Evolutionary conservation across 2,113 vertebrate genomes (phyloP).

Genomic region (Callionymus lyra): DNA sequence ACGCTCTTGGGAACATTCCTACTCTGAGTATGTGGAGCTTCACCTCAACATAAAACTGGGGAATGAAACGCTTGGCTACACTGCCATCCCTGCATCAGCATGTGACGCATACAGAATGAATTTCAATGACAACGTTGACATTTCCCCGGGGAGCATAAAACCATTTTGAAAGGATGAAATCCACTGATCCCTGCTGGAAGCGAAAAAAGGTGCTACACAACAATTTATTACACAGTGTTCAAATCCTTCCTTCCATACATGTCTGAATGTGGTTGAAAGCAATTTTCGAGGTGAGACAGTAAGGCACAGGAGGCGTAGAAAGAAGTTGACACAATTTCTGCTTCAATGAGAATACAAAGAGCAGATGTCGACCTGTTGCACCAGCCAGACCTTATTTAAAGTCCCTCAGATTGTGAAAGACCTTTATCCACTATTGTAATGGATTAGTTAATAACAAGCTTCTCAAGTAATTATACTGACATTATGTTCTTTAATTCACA

Average conservation of each 20-base stretch:
- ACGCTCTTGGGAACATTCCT: conserved; percentile 44
- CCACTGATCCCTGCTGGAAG: conserved; percentile 32
- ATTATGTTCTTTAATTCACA: no score
- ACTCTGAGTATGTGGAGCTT: conserved; percentile 24
- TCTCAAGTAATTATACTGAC: no score
- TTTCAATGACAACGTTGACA: conserved; percentile 54
- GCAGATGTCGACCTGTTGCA: no score
- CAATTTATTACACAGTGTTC: conserved; percentile 28
- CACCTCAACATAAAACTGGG: conserved; percentile 37
- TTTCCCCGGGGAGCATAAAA: conserved; percentile 36
- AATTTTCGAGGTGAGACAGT: conserved; percentile 3
- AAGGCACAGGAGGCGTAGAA: conserved; percentile 1
- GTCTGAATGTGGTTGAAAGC: conserved; percentile 14
- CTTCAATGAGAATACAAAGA: no score
- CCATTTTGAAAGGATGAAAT: conserved; percentile 32
- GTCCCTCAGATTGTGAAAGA: no score
- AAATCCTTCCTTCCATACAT: conserved; percentile 29
- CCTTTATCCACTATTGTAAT: no score
- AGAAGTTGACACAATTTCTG: no score
- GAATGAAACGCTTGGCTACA: conserved; percentile 34
- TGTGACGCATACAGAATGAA: conserved; percentile 46
- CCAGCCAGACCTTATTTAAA: no score
- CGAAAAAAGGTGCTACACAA: conserved; percentile 16
- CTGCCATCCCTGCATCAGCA: conserved; percentile 48
- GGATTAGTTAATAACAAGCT: no score